phyloP scores from a whole-genome alignment of 2,797 vertebrate genomes.

The Phoxinus dragarum region DNA sequence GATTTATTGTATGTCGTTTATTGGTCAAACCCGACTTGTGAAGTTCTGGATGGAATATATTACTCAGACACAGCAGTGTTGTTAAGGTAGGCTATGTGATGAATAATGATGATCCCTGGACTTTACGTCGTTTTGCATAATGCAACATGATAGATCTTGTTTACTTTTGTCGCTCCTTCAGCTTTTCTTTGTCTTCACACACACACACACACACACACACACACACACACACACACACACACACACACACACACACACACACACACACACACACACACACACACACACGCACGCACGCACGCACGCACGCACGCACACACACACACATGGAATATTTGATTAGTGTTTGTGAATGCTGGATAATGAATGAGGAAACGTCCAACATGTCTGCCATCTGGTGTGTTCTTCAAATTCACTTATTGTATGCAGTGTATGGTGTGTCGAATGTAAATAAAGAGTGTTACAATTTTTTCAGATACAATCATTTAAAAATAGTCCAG shows the following conservation, averaged over 20 bases:
- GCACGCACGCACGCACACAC: background rate
- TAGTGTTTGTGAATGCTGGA: background rate
- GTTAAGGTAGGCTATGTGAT: slow-evolving; percentile 11
- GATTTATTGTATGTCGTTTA: background rate
- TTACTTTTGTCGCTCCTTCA: slow-evolving; percentile 6
- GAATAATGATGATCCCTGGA: slow-evolving; percentile 1
- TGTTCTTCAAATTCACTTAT: background rate
- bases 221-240: background rate
- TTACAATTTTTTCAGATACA: background rate
- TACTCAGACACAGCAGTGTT: background rate
- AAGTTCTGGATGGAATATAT: background rate
- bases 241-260: background rate
- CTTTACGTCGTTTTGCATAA: slow-evolving; percentile 8
- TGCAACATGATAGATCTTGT: slow-evolving; percentile 30
- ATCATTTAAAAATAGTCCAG: background rate
- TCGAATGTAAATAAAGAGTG: background rate
- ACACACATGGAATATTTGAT: background rate
- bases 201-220: too few species aligned
- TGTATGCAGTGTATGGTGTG: background rate
- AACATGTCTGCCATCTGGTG: background rate
- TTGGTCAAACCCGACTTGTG: background rate
- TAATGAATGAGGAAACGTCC: background rate
- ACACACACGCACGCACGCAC: background rate
- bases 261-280: background rate
- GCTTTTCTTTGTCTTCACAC: background rate